Evolutionary conservation across 1,140 invertebrate species (phyloP).

Genomic region (Zaprionus capensis): DNA sequence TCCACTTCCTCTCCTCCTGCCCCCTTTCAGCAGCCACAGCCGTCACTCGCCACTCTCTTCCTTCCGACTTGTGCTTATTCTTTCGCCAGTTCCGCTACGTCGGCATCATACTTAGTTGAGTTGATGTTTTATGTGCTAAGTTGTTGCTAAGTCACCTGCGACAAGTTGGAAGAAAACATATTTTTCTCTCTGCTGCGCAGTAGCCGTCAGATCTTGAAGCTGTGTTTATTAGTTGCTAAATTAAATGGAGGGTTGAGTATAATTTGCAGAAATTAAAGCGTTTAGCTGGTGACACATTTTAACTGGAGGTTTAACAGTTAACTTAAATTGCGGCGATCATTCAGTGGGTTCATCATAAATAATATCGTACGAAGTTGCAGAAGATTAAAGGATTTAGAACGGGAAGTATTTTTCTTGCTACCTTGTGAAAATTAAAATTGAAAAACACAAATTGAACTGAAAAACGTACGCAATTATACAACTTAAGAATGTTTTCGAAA

Average conservation of each 20-base stretch:
- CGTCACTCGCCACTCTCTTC: neutral
- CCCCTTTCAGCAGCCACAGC: neutral
- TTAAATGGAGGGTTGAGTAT: neutral
- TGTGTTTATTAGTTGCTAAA: neutral
- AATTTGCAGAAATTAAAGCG: neutral
- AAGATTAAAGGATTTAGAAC: too few species aligned
- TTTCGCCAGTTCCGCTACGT: slow-evolving; percentile 4
- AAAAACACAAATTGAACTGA: too few species aligned
- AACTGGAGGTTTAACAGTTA: neutral
- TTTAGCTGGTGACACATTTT: neutral
- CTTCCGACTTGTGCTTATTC: neutral
- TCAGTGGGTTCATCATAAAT: too few species aligned
- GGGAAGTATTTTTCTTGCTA: too few species aligned
- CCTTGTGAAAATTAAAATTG: too few species aligned
- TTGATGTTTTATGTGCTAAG: slow-evolving; percentile 60
- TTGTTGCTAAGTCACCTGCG: slow-evolving; percentile 62
- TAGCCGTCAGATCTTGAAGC: neutral
- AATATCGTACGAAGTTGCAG: too few species aligned
- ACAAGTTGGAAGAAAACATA: slow-evolving; percentile 51
- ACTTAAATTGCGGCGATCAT: neutral
- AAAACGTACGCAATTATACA: too few species aligned
- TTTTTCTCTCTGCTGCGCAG: slow-evolving; percentile 6
- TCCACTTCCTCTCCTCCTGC: neutral
- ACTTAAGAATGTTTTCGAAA: too few species aligned
- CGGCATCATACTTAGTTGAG: slow-evolving; percentile 41